These are phyloP conservation scores for Gadopsis bispinosus DNA, from an alignment of 2,797 vertebrate species.

Conservation along the genomic window DNA sequence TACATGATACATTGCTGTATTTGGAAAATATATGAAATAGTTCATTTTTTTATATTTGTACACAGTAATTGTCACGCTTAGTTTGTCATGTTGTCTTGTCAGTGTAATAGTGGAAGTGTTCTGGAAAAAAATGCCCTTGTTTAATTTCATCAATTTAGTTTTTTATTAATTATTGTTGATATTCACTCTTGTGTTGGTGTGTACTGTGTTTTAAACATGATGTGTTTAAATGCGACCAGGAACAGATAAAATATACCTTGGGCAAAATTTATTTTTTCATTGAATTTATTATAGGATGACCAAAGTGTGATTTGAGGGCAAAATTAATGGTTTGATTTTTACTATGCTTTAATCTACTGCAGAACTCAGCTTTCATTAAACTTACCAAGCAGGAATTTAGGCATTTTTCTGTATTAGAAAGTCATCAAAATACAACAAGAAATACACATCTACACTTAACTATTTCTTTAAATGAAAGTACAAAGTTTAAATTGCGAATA, in stretches of 20 bases:
- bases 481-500: constrained; percentile 41
- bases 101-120: constrained; percentile 79
- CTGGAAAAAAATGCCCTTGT: constrained; percentile 71
- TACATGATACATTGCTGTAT: constrained; percentile 85
- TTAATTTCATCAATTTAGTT: constrained; percentile 77
- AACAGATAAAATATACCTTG: constrained; percentile 74
- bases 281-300: constrained; percentile 52
- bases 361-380: constrained; percentile 21
- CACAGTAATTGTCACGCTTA: constrained; percentile 81
- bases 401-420: constrained; percentile 9
- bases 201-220: constrained; percentile 74
- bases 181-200: constrained; percentile 73
- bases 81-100: constrained; percentile 81
- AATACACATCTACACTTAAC: constrained; percentile 41
- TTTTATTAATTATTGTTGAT: constrained; percentile 69
- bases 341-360: background rate
- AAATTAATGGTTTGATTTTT: constrained; percentile 26
- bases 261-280: constrained; percentile 61
- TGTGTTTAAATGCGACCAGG: constrained; percentile 71
- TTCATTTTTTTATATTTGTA: constrained; percentile 87
- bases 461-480: constrained; percentile 25
- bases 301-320: background rate
- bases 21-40: constrained; percentile 78
- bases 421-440: constrained; percentile 7
- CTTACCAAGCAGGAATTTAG: constrained; percentile 12